A percentile compares a stretch with the other conserved stretches of the same genome.
These are phyloP conservation scores for Chondrilla cf. caribensis DNA, from an alignment of 37 sponge, comb jelly and placozoan species.

Conservation along the genomic window DNA sequence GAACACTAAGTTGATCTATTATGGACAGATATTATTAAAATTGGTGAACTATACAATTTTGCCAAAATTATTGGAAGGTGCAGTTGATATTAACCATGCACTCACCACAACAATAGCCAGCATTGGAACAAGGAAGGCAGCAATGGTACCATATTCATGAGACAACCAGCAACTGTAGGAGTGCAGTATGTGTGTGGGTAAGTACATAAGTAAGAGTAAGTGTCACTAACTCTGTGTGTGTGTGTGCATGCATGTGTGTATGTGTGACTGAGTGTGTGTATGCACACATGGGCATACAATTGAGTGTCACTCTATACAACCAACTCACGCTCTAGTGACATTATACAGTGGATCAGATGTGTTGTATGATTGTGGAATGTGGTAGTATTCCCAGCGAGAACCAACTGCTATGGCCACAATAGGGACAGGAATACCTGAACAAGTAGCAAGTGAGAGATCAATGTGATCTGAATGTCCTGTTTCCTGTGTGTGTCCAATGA, in stretches of 20 bases:
- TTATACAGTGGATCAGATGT: background rate
- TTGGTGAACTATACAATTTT: too few relatives aligned
- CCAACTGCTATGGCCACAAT: background rate
- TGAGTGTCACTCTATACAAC: too few relatives aligned
- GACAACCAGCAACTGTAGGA: slow-evolving; percentile 39
- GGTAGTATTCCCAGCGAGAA: background rate
- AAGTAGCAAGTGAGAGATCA: background rate
- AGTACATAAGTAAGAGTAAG: too few relatives aligned
- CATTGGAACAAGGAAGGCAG: slow-evolving; percentile 47
- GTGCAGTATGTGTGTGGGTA: too few relatives aligned
- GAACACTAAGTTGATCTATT: slow-evolving; percentile 45
- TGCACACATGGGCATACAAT: too few relatives aligned
- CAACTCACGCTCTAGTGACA: background rate
- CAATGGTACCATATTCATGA: slow-evolving; percentile 22
- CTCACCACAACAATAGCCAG: slow-evolving; percentile 42
- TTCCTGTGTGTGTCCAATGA: background rate
- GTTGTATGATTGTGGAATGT: background rate
- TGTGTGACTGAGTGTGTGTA: too few relatives aligned
- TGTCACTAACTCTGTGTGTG: too few relatives aligned
- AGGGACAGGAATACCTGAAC: slow-evolving; percentile 1
- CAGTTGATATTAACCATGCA: too few relatives aligned
- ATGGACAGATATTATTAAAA: background rate
- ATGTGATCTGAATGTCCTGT: background rate
- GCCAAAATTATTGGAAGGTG: too few relatives aligned
- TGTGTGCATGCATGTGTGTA: too few relatives aligned